A percentile compares a stretch with the other conserved stretches of the same genome.
These are phyloP conservation scores for Astyanax mexicanus DNA, from an alignment of 2,797 vertebrate genomes.

Conservation along the genomic window DNA sequence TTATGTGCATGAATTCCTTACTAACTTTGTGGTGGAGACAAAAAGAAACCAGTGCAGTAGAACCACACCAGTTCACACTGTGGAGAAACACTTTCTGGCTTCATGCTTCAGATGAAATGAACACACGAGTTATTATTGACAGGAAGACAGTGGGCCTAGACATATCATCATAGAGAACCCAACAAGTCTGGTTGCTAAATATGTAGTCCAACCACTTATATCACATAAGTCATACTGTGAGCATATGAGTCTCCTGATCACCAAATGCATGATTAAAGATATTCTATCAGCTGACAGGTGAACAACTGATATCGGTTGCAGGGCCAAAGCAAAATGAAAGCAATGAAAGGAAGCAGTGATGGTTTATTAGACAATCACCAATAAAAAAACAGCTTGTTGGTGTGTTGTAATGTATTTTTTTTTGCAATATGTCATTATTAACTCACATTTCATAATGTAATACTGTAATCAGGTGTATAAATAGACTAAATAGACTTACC, in stretches of 20 bases:
- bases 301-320: neutral
- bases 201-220: conserved; percentile 6
- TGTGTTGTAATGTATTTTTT: too few relatives aligned
- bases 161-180: neutral
- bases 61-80: neutral
- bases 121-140: neutral
- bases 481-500: too few relatives aligned
- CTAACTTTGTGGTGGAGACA: neutral
- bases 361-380: too few relatives aligned
- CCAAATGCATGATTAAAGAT: neutral
- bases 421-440: too few relatives aligned
- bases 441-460: too few relatives aligned
- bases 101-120: neutral
- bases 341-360: too few relatives aligned
- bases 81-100: conserved; percentile 9
- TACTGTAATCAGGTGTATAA: too few relatives aligned
- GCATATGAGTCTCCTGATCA: neutral
- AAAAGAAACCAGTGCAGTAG: neutral
- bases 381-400: too few relatives aligned
- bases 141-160: conserved; percentile 19
- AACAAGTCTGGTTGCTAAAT: conserved; percentile 1
- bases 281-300: neutral
- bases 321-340: too few relatives aligned
- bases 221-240: neutral
- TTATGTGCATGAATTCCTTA: too few relatives aligned